Evolutionary conservation across 2,888 invertebrate genomes (phyloP), one percentile per base, ranked within the genome.

Genomic region (Globia sparganii): DNA sequence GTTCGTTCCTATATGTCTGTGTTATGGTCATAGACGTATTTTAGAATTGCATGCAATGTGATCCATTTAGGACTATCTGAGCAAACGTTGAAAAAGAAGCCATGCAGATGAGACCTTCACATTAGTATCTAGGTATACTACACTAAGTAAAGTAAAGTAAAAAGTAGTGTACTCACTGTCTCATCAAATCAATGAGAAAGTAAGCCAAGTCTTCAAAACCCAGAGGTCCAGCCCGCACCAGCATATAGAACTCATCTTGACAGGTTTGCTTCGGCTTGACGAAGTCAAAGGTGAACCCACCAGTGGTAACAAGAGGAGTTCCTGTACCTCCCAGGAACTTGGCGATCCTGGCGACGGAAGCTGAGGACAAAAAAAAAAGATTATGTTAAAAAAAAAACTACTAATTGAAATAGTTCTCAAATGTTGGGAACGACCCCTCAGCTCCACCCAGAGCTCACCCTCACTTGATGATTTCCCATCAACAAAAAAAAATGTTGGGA

Each of bases 221-320:
- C 59, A 98, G 93, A 40, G 97, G 97, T 0, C 99, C 98, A 21
- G 98, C 97, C 75, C 98, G 97, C 6, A 98, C 97, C 56, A 98
- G 95, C 97, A 98, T 98, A 91, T 98, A 98, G 92, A 98, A 99
- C 93, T 99, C 98, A 86, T 98, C 97, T 0, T 96, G 94, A 88
- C 98, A 98, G 4, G 96, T 95, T 2, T 97, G 97, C 92, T 99
- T 99, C 31, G 97, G 97, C 72, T 97, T 95, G 46, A 98, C 97
- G 91, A 98, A 99, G 93, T 99, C 98, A 88, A 97, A 98, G 0
- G 98, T 98, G 79, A 98, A 97, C 0, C 98, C 99, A 0, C 98
- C 98, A 0, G 98, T 98, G 0, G 99, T 98, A 72, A 99, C 96
- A 25, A 99, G 93, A 0, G 99, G 99, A 0, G 97, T 97, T 15